Conservation (phyloP, 2,797 vertebrate genomes). For the Avahi laniger region DNA sequence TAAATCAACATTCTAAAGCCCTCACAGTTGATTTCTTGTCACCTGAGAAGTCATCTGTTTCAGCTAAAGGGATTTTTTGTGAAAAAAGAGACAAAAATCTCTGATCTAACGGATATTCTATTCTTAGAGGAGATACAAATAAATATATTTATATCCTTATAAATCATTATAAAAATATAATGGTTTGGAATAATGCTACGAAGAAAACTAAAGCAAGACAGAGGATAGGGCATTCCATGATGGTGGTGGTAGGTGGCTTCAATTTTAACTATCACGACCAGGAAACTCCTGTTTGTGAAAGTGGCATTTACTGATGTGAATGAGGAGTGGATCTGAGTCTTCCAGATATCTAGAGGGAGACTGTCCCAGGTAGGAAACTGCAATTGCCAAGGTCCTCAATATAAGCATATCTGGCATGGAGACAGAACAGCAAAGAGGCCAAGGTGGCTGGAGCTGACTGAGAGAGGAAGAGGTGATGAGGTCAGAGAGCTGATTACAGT, state of each 20-base stretch:
- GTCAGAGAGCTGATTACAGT: not conserved
- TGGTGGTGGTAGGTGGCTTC: rapidly evolving
- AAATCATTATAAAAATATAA: not conserved
- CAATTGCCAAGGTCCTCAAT: not conserved
- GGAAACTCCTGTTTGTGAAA: not conserved
- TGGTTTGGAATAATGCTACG: not conserved
- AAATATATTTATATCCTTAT: not conserved
- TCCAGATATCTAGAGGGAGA: not conserved
- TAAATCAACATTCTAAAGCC: not conserved
- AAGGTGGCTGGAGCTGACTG: not conserved
- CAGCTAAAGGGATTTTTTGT: not conserved
- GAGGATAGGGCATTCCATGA: rapidly evolving
- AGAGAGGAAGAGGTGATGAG: not conserved
- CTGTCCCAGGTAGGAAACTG: not conserved
- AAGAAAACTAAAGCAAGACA: not conserved
- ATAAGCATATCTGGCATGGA: not conserved
- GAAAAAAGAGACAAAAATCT: not conserved
- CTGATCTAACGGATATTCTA: not conserved
- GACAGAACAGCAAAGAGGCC: not conserved
- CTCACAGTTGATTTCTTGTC: not conserved
- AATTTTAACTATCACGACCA: not conserved
- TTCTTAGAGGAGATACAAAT: not conserved
- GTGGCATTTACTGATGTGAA: not conserved
- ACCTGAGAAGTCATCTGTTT: not conserved
- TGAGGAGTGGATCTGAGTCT: not conserved